Base-by-base conservation (phyloP, 2,888 invertebrate species). In the Marasmarcha lunaedactyla region DNA sequence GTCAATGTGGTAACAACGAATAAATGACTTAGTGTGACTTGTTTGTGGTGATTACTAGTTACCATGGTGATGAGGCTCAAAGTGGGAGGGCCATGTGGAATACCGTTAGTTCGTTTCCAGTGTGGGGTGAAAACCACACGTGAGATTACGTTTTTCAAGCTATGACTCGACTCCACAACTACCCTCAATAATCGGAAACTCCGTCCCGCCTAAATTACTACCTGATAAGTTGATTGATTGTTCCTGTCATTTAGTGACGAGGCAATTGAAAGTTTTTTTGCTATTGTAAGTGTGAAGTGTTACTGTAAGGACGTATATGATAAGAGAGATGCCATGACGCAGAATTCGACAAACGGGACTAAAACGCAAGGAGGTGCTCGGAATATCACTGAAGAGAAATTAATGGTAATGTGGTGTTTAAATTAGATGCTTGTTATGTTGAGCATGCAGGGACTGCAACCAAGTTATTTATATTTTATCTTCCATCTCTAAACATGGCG, bases 31-130 rank as follows among this genome's bases (percentile, higher is more conserved):
- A 61, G 67, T 76, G 63, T 66, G 72, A 65, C 38, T 68, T 57
- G 70, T 79, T 79, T 81, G 81, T 83, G 71, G 60, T 78, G 68
- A 71, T 77, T 66, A 72, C 57, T 49, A 59, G 79, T 81, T 74
- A 69, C 79, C 72, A 55, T 52, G 58, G 76, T 70, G 62, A 77
- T 79, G 30, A 30, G 6, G n/a, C 2, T 7, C 30, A 3, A 30
- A 4, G 9, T 30, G 6, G 30, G n/a, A n/a, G 30, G n/a, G 3
- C 30, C 10, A 3, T 30, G 2, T 30, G 10, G 11, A 7, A n/a
- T 7, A 30, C 6, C 30, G n/a, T 30, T 30, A 30, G 30, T 30
- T 7, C n/a, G n/a, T 20, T 20, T 20, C 3, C 20, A 7, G n/a
- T n/a, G 30, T 7, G 30, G 30, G 30, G 30, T 11, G 11, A 30